Base-by-base conservation (phyloP, 2,113 vertebrate genomes). In the Charadrius vociferus region DNA sequence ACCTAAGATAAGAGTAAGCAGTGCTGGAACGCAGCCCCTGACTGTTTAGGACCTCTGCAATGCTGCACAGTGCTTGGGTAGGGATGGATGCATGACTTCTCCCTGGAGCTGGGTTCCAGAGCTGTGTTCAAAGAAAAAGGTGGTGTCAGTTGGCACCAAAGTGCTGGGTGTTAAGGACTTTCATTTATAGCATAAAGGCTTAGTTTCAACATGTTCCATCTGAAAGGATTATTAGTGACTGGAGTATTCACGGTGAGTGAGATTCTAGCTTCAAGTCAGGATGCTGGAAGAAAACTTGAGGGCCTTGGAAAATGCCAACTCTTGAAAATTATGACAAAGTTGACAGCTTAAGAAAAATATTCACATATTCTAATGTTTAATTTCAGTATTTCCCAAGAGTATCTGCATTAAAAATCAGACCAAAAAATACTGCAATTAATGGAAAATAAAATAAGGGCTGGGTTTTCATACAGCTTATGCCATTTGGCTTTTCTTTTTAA, bases 161-260 rank as follows among this genome's bases (percentile, higher is more conserved):
- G 58, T 49, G 11, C 39, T 88, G 34, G 15, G 12, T 58, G 16
- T n/a, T 65, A 45, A 52, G 24, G n/a, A 71, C 15, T 93, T 89
- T 61, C 6, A 37, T 49, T 30, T 36, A 6, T 12, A 56, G 10
- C 23, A 6, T 29, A 52, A 79, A 59, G 58, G 12, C 14, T 39
- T 41, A 15, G 6, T 67, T 91, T 84, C 47, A 50, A 32, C 15
- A 8, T 50, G n/a, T 71, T 88, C 56, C 53, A 27, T 85, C n/a
- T 92, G 95, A 92, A 92, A 95, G 52, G 37, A 27, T 47, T 93
- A 79, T 71, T 58, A 91, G 41, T 45, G 68, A 58, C n/a, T 74
- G 32, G n/a, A 45, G 10, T 19, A 59, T 18, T 50, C 7, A 18
- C 13, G 18, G 27, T 34, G 36, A 83, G 20, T 29, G 41, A 84